Evolutionary conservation across 2,888 invertebrate species (phyloP), one percentile per base, ranked within the genome.

Genomic region (Leptogaster cylindrica): DNA sequence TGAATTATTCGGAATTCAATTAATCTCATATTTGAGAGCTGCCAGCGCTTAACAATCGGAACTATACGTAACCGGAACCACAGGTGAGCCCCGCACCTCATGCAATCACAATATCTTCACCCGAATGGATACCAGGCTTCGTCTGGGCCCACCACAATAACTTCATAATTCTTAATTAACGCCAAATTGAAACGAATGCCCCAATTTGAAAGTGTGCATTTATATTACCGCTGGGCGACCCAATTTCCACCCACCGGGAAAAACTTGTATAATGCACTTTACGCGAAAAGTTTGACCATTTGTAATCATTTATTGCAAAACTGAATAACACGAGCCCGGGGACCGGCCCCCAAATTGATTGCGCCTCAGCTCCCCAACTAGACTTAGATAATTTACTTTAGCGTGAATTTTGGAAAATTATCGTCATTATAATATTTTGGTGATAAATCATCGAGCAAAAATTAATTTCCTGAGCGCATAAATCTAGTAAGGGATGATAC

Each of bases 101-200:
- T 23, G 8, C 12, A 12, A 12, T 23, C 23, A n/a, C 23, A 12
- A 20, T 10, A 23, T 20, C n/a, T 46, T 4, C n/a, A n/a, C n/a
- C n/a, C n/a, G n/a, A n/a, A n/a, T n/a, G n/a, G n/a, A n/a, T n/a
- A n/a, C n/a, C n/a, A n/a, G n/a, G n/a, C n/a, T n/a, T n/a, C n/a
- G n/a, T 25, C 23, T 12, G 8, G 6, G 55, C 23, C 36, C 23
- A 20, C 39, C 55, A 8, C 36, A 55, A 52, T 55, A 55, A 36
- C 55, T 36, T 55, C 55, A 55, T 55, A 55, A 55, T 39, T 55
- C 39, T 39, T 36, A 55, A 55, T 55, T 55, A 55, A 55, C 33
- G 36, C 39, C 20, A 55, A 55, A 55, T 55, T 20, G 39, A 55
- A 55, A 55, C 55, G 39, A 55, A 55, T 55, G 39, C n/a, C 55